Evolutionary conservation across 2,797 vertebrate genomes (phyloP).

Genomic region (Enteromius afrohamiltoni): DNA sequence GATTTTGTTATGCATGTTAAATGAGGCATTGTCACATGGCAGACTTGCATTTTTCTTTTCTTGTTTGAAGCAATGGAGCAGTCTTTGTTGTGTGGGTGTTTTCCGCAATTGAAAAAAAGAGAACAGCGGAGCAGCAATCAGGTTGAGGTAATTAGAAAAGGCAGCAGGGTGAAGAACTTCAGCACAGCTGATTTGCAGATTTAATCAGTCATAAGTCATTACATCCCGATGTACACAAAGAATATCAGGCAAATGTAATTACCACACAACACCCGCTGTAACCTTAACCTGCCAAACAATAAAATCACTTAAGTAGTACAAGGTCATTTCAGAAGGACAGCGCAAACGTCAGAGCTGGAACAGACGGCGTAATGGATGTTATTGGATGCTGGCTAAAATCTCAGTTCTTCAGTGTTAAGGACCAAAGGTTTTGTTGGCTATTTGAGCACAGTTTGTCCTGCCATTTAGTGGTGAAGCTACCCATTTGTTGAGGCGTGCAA

Average conservation of each 20-base stretch:
- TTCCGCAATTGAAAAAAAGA: constrained; percentile 4
- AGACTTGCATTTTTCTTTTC: constrained; percentile 4
- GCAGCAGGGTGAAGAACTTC: constrained; percentile 29
- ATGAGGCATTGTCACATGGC: background rate
- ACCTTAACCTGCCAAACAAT: constrained; percentile 5
- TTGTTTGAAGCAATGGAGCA: background rate
- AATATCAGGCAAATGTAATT: constrained; percentile 31
- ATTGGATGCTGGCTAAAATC: background rate
- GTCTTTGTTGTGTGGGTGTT: constrained; percentile 12
- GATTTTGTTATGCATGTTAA: background rate
- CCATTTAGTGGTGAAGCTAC: background rate
- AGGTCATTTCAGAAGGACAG: background rate
- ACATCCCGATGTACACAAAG: constrained; percentile 5
- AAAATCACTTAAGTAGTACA: constrained; percentile 9
- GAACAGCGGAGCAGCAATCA: constrained; percentile 21
- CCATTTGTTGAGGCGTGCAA: background rate
- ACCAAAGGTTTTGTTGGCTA: background rate
- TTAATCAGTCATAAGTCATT: constrained; percentile 38
- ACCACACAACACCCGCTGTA: background rate
- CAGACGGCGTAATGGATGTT: background rate
- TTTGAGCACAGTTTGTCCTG: background rate
- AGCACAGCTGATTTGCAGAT: constrained; percentile 15
- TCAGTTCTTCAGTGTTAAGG: background rate
- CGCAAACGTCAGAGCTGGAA: background rate
- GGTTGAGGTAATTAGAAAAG: constrained; percentile 36